Conservation (phyloP, 2,113 vertebrate species). For the Carassius carassius region DNA sequence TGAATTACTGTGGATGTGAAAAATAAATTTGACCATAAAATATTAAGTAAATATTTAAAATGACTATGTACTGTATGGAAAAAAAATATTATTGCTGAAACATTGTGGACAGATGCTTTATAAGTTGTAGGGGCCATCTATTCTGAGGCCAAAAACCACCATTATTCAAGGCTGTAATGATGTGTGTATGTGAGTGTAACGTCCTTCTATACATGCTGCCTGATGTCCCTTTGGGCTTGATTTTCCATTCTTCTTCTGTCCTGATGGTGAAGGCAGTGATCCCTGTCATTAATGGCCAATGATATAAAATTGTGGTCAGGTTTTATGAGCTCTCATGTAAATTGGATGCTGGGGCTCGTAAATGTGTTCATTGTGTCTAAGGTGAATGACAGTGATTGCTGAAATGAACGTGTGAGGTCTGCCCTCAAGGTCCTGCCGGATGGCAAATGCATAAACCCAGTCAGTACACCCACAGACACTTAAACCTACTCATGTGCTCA, state of each 20-base stretch:
- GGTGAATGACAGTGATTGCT: conserved; percentile 42
- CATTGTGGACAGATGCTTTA: background rate
- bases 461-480: background rate
- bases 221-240: conserved; percentile 12
- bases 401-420: conserved; percentile 2
- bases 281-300: conserved; percentile 46
- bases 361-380: conserved; percentile 40
- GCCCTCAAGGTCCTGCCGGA: conserved; percentile 37
- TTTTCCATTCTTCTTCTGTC: conserved; percentile 22
- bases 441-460: conserved; percentile 34
- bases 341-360: conserved; percentile 37
- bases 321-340: conserved; percentile 51
- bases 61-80: background rate
- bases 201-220: background rate
- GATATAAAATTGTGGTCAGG: conserved; percentile 42
- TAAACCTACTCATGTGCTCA: conserved; percentile 8
- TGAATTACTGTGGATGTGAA: no score
- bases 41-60: background rate
- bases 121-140: background rate
- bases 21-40: background rate
- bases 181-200: conserved; percentile 16
- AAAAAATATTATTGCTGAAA: background rate
- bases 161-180: conserved; percentile 10
- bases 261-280: conserved; percentile 45
- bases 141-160: background rate